These are phyloP conservation scores for Oscheius sp. DNA, from an alignment of 2,888 invertebrate species.

Conservation along the genomic window DNA sequence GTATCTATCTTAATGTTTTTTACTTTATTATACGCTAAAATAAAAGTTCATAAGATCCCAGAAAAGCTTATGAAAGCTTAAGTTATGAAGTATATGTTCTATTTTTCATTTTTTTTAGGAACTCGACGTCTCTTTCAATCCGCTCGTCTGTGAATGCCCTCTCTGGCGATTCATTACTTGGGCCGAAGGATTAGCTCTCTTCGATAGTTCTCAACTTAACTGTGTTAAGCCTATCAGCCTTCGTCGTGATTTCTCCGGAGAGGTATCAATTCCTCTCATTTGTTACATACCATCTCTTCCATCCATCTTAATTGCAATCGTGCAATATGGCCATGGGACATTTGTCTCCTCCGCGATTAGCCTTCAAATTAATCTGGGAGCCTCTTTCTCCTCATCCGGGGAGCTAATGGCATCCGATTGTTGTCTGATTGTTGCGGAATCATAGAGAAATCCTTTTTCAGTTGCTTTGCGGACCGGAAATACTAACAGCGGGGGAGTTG, in stretches of 20 bases:
- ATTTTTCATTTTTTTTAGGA: slow-evolving; percentile 51
- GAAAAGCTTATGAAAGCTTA: too few relatives aligned
- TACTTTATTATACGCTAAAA: neutral
- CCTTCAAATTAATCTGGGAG: slow-evolving; percentile 31
- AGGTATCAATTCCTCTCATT: slow-evolving; percentile 18
- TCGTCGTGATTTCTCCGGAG: slow-evolving; percentile 37
- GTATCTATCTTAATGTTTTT: neutral
- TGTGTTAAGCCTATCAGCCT: slow-evolving; percentile 42
- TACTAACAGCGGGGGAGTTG: neutral
- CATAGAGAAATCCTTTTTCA: slow-evolving; percentile 15
- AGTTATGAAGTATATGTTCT: too few relatives aligned
- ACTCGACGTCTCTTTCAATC: slow-evolving; percentile 62
- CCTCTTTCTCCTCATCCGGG: too few relatives aligned
- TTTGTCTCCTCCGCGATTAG: slow-evolving; percentile 25
- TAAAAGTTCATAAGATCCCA: slow-evolving; percentile 14
- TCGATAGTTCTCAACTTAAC: slow-evolving; percentile 39
- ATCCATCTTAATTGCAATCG: slow-evolving; percentile 14
- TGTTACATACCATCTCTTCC: too few relatives aligned
- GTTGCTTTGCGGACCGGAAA: slow-evolving; percentile 42
- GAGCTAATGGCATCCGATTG: slow-evolving; percentile 9
- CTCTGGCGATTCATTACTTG: slow-evolving; percentile 51
- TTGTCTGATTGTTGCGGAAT: slow-evolving; percentile 2
- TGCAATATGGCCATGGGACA: slow-evolving; percentile 16
- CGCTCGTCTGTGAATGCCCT: slow-evolving; percentile 63
- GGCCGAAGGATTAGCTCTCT: slow-evolving; percentile 38